Base-by-base conservation (phyloP, 2,113 vertebrate genomes). In the Tyrannus savana region DNA sequence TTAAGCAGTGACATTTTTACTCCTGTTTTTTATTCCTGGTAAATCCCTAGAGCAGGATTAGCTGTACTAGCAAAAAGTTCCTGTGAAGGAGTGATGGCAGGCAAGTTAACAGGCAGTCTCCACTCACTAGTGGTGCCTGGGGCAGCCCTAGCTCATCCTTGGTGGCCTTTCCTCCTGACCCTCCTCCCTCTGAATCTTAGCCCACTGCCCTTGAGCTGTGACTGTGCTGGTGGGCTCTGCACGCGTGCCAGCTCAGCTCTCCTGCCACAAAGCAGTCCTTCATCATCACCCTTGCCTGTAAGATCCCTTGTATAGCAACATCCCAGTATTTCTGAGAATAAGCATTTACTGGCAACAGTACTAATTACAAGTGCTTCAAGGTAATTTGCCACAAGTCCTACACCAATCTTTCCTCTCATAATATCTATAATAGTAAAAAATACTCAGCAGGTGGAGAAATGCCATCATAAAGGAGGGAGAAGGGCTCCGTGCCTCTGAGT, bases 31-130 rank as follows among this genome's bases (percentile, higher is more conserved):
- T 79, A 93, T 91, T 90, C 90, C 67, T 17, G 19, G 35, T 80
- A 85, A 96, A 81, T 95, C 96, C 94, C 95, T 55, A 93, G 96
- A 90, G 95, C 35, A 78, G 95, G 80, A 97, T 96, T 95, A 96
- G 73, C 94, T 84, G 76, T 95, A 81, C 83, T 59, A 95, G 95
- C 86, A 95, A 84, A 86, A 90, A 90, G 83, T 82, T 93, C 63
- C 56, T 42, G 85, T 83, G 80, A 93, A 93, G 68, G 88, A 93
- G 76, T 86, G 90, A 96, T 76, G 88, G 95, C 66, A 94, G 50
- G 71, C 31, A 25, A 82, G 90, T 69, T 93, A 95, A 94, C 66
- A 93, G 81, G 92, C 94, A 86, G 75, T 53, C 67, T 87, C 49
- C 0, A 0, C 72, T 93, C 67, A 5, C 44, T 60, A 66, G 53